A percentile compares a stretch with the other conserved stretches of the same genome.
These are phyloP conservation scores for Callithrix jacchus DNA, from an alignment of 2,113 vertebrate genomes.

Conservation along the genomic window DNA sequence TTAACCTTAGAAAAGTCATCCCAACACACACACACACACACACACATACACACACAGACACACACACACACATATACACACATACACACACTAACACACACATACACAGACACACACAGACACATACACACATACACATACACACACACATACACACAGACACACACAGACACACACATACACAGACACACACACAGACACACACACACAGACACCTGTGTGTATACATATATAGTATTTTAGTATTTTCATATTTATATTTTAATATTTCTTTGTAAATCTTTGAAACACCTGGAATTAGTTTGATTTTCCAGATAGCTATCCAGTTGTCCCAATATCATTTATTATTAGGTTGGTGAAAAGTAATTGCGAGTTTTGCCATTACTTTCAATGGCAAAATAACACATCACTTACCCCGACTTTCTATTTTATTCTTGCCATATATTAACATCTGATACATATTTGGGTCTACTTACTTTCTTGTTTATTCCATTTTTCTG, in stretches of 20 bases:
- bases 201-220: background rate
- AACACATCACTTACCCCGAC: background rate
- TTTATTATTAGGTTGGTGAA: no score
- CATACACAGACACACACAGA: background rate
- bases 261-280: slow-evolving; percentile 13
- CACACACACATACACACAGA: background rate
- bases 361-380: no score
- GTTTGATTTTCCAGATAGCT: no score
- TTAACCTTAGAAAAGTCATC: background rate
- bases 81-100: background rate
- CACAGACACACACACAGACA: background rate
- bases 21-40: background rate
- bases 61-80: background rate
- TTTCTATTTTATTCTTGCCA: background rate
- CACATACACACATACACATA: background rate
- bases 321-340: no score
- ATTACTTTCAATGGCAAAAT: background rate
- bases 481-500: background rate
- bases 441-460: background rate
- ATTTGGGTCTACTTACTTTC: background rate
- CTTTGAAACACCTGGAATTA: background rate
- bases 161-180: background rate
- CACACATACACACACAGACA: background rate
- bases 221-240: background rate
- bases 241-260: background rate